Conservation (phyloP, 2,113 vertebrate genomes). For the Camarhynchus parvulus region DNA sequence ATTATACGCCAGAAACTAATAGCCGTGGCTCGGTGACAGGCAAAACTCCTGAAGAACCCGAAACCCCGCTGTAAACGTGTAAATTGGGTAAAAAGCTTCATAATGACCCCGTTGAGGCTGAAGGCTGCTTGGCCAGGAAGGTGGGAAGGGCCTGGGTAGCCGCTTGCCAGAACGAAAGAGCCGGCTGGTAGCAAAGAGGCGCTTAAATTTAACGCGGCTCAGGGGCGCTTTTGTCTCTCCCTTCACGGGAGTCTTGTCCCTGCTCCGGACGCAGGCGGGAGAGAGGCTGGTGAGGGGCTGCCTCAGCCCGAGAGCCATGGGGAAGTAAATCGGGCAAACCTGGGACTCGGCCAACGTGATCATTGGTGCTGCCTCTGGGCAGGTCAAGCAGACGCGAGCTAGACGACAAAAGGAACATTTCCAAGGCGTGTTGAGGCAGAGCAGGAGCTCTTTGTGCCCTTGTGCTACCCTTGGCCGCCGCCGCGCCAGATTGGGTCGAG, state of each 20-base stretch:
- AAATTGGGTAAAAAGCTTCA: not conserved
- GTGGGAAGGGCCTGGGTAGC: not conserved
- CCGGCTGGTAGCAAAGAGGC: too few relatives aligned
- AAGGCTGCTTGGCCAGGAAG: not conserved
- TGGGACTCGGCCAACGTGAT: too few relatives aligned
- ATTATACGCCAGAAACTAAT: not conserved
- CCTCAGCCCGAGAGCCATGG: not conserved
- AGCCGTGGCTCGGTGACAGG: not conserved
- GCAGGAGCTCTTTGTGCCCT: not conserved
- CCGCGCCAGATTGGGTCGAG: fast-evolving
- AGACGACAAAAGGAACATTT: not conserved
- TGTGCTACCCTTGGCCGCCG: not conserved
- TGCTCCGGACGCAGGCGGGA: not conserved
- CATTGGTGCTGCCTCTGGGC: not conserved
- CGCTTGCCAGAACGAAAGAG: not conserved
- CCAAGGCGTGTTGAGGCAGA: not conserved
- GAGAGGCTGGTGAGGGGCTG: not conserved
- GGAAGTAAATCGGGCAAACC: not conserved
- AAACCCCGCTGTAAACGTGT: not conserved
- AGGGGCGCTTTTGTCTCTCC: fast-evolving
- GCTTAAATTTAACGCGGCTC: too few relatives aligned
- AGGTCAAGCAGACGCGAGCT: not conserved
- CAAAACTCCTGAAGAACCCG: not conserved
- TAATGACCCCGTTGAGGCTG: not conserved
- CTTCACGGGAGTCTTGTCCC: not conserved